A percentile compares a stretch with the other conserved stretches of the same genome.
Evolutionary conservation across 2,797 vertebrate genomes (phyloP).

Genomic region (Argya squamiceps): DNA sequence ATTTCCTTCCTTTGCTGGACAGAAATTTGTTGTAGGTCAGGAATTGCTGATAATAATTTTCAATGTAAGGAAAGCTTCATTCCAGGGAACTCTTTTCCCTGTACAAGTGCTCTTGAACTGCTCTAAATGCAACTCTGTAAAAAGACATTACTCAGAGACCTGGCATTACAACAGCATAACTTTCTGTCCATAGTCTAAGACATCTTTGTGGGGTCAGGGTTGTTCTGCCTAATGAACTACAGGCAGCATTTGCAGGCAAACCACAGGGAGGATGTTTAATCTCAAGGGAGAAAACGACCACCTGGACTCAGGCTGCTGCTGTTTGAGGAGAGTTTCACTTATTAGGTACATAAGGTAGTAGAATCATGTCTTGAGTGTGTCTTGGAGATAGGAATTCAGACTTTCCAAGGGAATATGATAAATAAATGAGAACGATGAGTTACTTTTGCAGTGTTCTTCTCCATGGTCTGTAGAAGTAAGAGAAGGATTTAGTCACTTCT

Average conservation of each 20-base stretch:
- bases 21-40: neutral
- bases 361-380: neutral
- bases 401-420: neutral
- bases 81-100: neutral
- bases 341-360: neutral
- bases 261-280: neutral
- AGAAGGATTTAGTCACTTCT: neutral
- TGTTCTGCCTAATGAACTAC: neutral
- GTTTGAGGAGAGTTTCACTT: neutral
- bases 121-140: neutral
- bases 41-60: neutral
- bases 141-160: neutral
- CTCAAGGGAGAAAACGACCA: neutral
- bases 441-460: neutral
- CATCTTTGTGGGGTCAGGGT: neutral
- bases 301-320: neutral
- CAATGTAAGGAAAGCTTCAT: neutral
- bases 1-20: neutral
- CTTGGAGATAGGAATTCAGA: neutral
- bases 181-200: neutral
- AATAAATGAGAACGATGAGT: neutral
- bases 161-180: neutral
- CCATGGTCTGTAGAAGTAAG: neutral
- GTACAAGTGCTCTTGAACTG: neutral
- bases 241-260: neutral